Evolutionary conservation across 2,888 invertebrate genomes (phyloP).

Genomic region (Hymenopus coronatus): DNA sequence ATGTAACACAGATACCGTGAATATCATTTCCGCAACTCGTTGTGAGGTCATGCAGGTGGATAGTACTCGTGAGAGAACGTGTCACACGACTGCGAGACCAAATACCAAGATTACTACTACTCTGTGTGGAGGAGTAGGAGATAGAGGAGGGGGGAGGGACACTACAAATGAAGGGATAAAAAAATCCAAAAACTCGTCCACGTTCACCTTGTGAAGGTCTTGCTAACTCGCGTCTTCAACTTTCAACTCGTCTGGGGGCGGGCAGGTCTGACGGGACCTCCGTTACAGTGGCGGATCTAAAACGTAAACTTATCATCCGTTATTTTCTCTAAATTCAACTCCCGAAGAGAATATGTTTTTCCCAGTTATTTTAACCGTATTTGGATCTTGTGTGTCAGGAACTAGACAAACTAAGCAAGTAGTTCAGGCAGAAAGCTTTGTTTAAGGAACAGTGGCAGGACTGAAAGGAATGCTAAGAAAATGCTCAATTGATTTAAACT

Average conservation of each 20-base stretch:
- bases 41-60: not conserved
- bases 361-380: too few relatives aligned
- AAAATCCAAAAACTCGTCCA: constrained; percentile 26
- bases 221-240: constrained; percentile 16
- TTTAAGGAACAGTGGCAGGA: too few relatives aligned
- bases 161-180: constrained; percentile 24
- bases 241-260: constrained; percentile 13
- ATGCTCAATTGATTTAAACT: too few relatives aligned
- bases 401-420: too few relatives aligned
- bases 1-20: too few relatives aligned
- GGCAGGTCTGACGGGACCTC: not conserved
- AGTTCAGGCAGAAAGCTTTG: too few relatives aligned
- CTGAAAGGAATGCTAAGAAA: too few relatives aligned
- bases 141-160: not conserved
- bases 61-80: not conserved
- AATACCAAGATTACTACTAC: not conserved
- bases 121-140: not conserved
- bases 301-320: too few relatives aligned
- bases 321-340: too few relatives aligned
- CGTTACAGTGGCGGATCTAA: not conserved
- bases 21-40: too few relatives aligned
- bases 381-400: too few relatives aligned
- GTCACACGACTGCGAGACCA: not conserved
- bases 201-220: constrained; percentile 29
- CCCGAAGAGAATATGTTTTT: too few relatives aligned